phyloP scores from a whole-genome alignment of 2,888 invertebrate genomes.

The Melinaea menophilus region DNA sequence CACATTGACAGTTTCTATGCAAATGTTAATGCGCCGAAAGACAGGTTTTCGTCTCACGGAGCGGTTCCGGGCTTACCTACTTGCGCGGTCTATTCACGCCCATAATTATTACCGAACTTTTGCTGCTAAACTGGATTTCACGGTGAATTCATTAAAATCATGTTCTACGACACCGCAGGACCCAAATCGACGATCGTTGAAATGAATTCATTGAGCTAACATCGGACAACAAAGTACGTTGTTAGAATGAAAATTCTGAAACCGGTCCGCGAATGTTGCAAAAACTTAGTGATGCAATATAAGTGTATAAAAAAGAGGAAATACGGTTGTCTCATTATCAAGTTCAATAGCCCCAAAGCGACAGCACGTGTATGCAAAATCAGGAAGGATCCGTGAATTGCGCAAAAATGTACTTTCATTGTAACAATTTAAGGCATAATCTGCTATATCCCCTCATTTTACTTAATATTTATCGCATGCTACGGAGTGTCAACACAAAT shows the following conservation, averaged over 20 bases:
- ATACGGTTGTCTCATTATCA: conserved; percentile 73
- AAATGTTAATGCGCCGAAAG: conserved; percentile 72
- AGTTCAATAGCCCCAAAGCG: conserved; percentile 74
- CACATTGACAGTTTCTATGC: conserved; percentile 76
- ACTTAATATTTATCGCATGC: conserved; percentile 66
- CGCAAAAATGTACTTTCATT: conserved; percentile 62
- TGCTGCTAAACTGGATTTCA: conserved; percentile 56
- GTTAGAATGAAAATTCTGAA: conserved; percentile 32
- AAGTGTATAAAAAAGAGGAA: conserved; percentile 57
- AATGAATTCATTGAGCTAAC: conserved; percentile 22
- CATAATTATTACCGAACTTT: conserved; percentile 54
- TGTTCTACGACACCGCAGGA: conserved; percentile 29
- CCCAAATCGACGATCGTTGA: conserved; percentile 24
- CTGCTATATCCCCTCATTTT: conserved; percentile 45
- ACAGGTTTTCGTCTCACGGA: conserved; percentile 68
- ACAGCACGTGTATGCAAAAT: conserved; percentile 77
- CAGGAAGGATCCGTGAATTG: conserved; percentile 46
- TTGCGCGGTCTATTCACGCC: conserved; percentile 62
- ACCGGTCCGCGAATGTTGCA: conserved; percentile 38
- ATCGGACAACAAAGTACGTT: conserved; percentile 16
- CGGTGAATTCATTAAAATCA: conserved; percentile 43
- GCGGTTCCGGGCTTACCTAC: conserved; percentile 71
- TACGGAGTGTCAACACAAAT: conserved; percentile 64
- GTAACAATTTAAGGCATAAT: conserved; percentile 63
- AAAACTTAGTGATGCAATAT: conserved; percentile 68